Percentiles rank a stretch among this genome's conserved stretches.
Evolutionary conservation across 2,797 vertebrate genomes (phyloP).

Genomic region (Xenopus petersii): DNA sequence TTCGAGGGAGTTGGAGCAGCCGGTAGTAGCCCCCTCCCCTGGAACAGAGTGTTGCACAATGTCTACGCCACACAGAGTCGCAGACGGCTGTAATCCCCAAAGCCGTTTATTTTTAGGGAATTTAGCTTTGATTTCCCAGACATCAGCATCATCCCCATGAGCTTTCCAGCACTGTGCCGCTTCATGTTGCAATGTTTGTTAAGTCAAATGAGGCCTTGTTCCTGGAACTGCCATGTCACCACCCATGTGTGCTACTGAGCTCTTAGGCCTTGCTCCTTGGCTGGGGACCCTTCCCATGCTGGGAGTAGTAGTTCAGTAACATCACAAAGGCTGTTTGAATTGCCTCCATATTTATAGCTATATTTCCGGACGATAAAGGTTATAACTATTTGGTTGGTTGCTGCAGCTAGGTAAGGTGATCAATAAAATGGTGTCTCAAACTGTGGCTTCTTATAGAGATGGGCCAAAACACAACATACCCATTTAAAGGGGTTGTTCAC

Average conservation of each 20-base stretch:
- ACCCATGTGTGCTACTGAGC: background rate
- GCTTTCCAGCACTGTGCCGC: background rate
- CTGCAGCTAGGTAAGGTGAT: too few relatives aligned
- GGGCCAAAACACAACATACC: too few relatives aligned
- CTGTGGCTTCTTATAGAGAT: too few relatives aligned
- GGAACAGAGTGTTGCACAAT: slow-evolving; percentile 10
- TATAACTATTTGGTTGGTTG: background rate
- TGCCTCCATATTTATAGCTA: too few relatives aligned
- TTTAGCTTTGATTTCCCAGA: slow-evolving; percentile 15
- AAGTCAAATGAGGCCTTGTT: slow-evolving; percentile 11
- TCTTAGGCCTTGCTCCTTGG: background rate
- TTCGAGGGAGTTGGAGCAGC: background rate
- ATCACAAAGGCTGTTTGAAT: too few relatives aligned
- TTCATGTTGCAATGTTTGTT: background rate
- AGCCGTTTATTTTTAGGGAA: slow-evolving; percentile 7
- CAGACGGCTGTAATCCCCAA: slow-evolving; percentile 11
- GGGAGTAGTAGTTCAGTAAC: too few relatives aligned
- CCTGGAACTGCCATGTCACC: slow-evolving; percentile 3
- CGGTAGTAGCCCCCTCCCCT: too few relatives aligned
- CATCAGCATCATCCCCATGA: background rate
- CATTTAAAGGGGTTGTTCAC: too few relatives aligned
- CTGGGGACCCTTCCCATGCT: too few relatives aligned
- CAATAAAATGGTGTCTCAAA: too few relatives aligned
- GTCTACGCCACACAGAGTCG: background rate
- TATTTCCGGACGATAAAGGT: background rate